A percentile compares a stretch with the other conserved stretches of the same genome.
Conservation (phyloP, 2,888 invertebrate species). For the Agrilus mali region DNA sequence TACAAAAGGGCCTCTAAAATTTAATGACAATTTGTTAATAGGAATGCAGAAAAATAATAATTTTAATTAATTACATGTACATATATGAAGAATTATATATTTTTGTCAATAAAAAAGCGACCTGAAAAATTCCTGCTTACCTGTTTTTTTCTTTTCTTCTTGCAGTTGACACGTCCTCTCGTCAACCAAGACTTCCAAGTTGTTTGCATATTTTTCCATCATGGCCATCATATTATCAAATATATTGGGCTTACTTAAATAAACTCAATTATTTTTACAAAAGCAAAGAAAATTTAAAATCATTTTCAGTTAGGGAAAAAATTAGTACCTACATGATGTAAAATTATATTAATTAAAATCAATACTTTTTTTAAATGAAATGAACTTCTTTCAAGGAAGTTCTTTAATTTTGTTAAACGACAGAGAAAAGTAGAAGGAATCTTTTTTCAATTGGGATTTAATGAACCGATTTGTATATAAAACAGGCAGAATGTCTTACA, state of each 20-base stretch:
- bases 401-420: too few relatives aligned
- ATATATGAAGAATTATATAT: too few relatives aligned
- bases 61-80: too few relatives aligned
- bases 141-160: conserved; percentile 94
- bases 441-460: too few relatives aligned
- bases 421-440: too few relatives aligned
- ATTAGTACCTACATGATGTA: neutral
- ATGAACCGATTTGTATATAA: neutral
- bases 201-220: conserved; percentile 96
- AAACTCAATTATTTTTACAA: conserved; percentile 8
- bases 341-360: too few relatives aligned
- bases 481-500: conserved; percentile 46
- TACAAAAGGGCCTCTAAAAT: conserved; percentile 65
- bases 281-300: too few relatives aligned
- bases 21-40: conserved; percentile 1
- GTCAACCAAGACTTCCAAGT: conserved; percentile 85
- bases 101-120: neutral
- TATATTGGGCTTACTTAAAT: conserved; percentile 77
- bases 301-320: too few relatives aligned
- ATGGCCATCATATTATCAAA: conserved; percentile 97
- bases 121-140: conserved; percentile 35
- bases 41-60: too few relatives aligned
- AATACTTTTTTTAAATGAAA: too few relatives aligned
- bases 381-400: too few relatives aligned
- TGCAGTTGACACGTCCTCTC: conserved; percentile 87